Evolutionary conservation across 1,140 invertebrate genomes (phyloP), one percentile per base, ranked within the genome.

Genomic region (Brachionus calyciflorus): DNA sequence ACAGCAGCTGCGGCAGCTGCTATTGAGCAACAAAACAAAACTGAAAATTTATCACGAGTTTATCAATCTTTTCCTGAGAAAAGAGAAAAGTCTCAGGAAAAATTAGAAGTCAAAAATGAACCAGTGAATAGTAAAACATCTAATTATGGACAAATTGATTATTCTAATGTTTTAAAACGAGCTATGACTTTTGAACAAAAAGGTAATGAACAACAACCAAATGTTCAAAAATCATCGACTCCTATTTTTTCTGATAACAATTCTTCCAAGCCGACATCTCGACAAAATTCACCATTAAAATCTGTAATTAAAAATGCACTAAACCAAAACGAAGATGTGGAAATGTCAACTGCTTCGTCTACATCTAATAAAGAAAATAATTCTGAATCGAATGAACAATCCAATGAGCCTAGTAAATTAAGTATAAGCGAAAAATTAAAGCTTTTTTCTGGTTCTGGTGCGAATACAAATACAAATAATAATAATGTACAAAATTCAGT

Each of bases 351-450:
- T 24, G 17, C 60, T 19, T 65, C 60, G 0, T 63, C 57, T 19
- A 40, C 57, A 63, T 65, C 60, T 65, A 65, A 65, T 5, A 65
- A 65, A 65, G 60, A 65, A 26, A 65, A 65, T 21, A 65, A 65
- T 44, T 44, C 40, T 19, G 40, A 44, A 37, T 55, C 28, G 33
- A 63, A 44, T 24, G 60, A 41, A 65, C 9, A 12, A 14, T 44
- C 17, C 37, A 65, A 46, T 40, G 69, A 73, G 24, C 69, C 69
- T 2, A 73, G 69, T 28, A 73, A 55, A 73, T 55, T 73, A 6
- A 73, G 69, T 24, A 49, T 73, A 2, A 51, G 69, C 17, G 69
- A 73, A 73, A 73, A 73, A 55, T 40, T 73, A 6, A 73, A 73
- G 17, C 14, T 73, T 2, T 73, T 73, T 33, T 73, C 69, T 0